Base-by-base conservation (phyloP, 2,888 invertebrate species). In the Onchidella celtica region DNA sequence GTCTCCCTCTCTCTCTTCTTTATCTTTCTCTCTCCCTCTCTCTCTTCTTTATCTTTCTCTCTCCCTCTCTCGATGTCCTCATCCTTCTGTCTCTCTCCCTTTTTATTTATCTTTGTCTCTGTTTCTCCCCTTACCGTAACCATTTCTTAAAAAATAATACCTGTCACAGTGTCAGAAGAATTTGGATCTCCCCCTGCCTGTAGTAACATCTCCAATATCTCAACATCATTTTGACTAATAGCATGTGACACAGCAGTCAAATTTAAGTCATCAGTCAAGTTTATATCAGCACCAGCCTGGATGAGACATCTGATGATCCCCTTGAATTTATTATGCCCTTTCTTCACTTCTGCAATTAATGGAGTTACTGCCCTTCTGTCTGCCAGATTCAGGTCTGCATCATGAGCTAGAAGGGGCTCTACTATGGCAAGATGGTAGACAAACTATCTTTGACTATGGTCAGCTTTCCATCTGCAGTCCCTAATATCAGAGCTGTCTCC, bases 181-280 rank as follows among this genome's bases (percentile, higher is more conserved):
- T 65, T 76, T 55, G 66, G 76, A 47, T 27, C 66, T 21, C 76
- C 76, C 9, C 76, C 76, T 32, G 76, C 76, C 32, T 66, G 21
- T 47, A 76, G 29, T 34, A 76, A 38, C 0, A 76, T 66, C 34
- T 76, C 76, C 34, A 76, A 17, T 24, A 76, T n/a, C 21, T 76
- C 66, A 14, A 66, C 55, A 32, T 66, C 76, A 32, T 65, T 66
- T 34, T 38, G 32, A n/a, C 66, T 76, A 66, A 76, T 66, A 32
- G 76, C 76, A n/a, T 76, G 47, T 4, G 66, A 76, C 21, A 76
- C 76, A 76, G 76, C 76, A 14, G 76, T 76, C 76, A 76, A 76
- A 9, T 66, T 29, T 27, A 57, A 66, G 66, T 76, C 66, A 40
- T 76, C 76, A 32, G 47, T 11, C 3, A 65, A 34, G 24, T 76